Percentiles rank a stretch among this genome's conserved stretches.
phyloP scores from a whole-genome alignment of 2,113 vertebrate species.

The Triplophysa tibetana region DNA sequence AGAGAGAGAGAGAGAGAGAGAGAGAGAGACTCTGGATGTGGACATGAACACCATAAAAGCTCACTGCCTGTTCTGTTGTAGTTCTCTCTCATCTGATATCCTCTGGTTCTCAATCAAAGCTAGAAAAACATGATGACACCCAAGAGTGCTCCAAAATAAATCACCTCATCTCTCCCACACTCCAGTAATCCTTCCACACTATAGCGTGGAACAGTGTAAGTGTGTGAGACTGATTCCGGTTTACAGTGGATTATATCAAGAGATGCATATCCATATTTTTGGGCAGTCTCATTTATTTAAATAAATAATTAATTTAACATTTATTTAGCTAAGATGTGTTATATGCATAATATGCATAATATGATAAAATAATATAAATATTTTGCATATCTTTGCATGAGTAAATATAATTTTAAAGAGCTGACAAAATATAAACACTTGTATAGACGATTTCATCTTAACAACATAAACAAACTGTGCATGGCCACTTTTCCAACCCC shows the following conservation, averaged over 20 bases:
- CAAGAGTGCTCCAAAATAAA: constrained; percentile 38
- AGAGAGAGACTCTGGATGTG: background rate
- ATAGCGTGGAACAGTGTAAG: background rate
- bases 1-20: too few relatives aligned
- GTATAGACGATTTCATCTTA: background rate
- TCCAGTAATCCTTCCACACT: constrained; percentile 15
- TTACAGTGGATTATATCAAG: background rate
- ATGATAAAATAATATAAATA: too few relatives aligned
- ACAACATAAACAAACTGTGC: too few relatives aligned
- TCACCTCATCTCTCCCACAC: constrained; percentile 31
- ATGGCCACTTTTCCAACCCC: too few relatives aligned
- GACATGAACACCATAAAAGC: background rate
- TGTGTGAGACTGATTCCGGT: background rate
- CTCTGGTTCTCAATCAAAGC: constrained; percentile 32
- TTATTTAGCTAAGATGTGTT: background rate
- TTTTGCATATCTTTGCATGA: too few relatives aligned
- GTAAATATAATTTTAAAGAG: background rate
- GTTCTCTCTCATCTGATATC: constrained; percentile 31
- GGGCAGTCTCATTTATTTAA: background rate
- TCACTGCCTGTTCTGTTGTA: background rate
- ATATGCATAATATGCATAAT: too few relatives aligned
- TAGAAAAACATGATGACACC: background rate
- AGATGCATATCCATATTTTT: background rate
- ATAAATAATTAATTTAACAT: background rate
- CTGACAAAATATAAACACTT: background rate